Evolutionary conservation across 2,888 invertebrate species (phyloP).

Genomic region (Ophion slaviceki): DNA sequence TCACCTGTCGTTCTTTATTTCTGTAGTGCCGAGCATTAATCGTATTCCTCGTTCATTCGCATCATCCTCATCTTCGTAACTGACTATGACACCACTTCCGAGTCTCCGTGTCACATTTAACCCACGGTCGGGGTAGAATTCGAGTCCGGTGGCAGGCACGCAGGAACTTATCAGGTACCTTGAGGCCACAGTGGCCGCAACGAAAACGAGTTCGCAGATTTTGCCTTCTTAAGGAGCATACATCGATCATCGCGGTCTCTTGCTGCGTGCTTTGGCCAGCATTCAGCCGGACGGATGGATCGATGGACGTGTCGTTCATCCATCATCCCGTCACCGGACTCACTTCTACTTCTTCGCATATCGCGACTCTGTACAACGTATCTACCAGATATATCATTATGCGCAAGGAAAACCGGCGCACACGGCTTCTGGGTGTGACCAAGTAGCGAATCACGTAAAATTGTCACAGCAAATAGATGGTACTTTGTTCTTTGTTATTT

Average conservation of each 20-base stretch:
- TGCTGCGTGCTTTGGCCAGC: conserved; percentile 76
- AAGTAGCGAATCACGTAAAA: conserved; percentile 46
- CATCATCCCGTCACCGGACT: conserved; percentile 80
- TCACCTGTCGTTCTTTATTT: conserved; percentile 17
- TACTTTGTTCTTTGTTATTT: conserved; percentile 1
- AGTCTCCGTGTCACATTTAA: conserved; percentile 62
- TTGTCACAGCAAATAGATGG: background rate
- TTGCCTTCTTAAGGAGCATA: conserved; percentile 75
- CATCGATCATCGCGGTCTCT: conserved; percentile 83
- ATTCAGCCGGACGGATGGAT: conserved; percentile 68
- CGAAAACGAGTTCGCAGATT: conserved; percentile 77
- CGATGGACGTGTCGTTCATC: conserved; percentile 77
- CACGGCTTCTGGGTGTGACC: conserved; percentile 32
- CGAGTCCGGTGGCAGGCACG: conserved; percentile 27
- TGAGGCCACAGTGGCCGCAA: conserved; percentile 63
- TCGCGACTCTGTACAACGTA: conserved; percentile 54
- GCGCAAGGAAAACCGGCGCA: conserved; percentile 39
- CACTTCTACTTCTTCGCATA: conserved; percentile 71
- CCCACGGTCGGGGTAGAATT: conserved; percentile 47
- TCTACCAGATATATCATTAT: conserved; percentile 51
- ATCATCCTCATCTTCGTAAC: conserved; percentile 39
- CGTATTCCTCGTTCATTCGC: conserved; percentile 47
- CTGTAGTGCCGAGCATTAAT: conserved; percentile 55
- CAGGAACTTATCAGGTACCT: conserved; percentile 68
- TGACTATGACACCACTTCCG: conserved; percentile 61